phyloP scores from a whole-genome alignment of 2,113 vertebrate genomes.

The Pardalotus punctatus region DNA sequence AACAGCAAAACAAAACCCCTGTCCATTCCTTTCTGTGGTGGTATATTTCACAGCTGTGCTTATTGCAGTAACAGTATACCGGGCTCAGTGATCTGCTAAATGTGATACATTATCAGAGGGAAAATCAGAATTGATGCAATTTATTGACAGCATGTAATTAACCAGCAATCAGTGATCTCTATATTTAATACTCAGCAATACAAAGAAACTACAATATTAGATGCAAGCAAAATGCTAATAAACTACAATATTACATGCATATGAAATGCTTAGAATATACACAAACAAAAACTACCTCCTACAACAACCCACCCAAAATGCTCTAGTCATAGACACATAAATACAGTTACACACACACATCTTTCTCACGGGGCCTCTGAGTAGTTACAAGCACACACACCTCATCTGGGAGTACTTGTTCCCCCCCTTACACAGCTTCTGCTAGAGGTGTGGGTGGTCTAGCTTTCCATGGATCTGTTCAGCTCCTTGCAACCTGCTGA shows the following conservation, averaged over 20 bases:
- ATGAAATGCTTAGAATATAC: not conserved
- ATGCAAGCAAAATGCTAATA: not conserved
- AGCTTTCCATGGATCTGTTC: not conserved
- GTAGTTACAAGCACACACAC: not conserved
- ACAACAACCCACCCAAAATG: not conserved
- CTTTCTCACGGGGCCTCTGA: not conserved
- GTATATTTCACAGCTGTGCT: not conserved
- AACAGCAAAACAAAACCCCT: not conserved
- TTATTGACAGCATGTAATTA: not conserved
- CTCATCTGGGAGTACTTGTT: not conserved
- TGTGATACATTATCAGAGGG: rapidly evolving
- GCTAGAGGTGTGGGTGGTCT: not conserved
- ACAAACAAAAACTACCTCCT: not conserved
- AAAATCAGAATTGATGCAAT: not conserved
- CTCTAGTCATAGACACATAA: not conserved
- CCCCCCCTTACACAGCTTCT: not conserved
- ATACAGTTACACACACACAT: rapidly evolving
- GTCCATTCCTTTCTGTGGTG: not conserved
- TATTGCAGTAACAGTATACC: not conserved
- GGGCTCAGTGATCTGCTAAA: not conserved
- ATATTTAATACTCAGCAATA: not conserved
- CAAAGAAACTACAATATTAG: not conserved
- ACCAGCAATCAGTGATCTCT: not conserved
- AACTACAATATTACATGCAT: not conserved
- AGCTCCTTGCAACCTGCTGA: not conserved